Evolutionary conservation across 1,140 invertebrate genomes (phyloP).

Genomic region (Contarinia nasturtii): DNA sequence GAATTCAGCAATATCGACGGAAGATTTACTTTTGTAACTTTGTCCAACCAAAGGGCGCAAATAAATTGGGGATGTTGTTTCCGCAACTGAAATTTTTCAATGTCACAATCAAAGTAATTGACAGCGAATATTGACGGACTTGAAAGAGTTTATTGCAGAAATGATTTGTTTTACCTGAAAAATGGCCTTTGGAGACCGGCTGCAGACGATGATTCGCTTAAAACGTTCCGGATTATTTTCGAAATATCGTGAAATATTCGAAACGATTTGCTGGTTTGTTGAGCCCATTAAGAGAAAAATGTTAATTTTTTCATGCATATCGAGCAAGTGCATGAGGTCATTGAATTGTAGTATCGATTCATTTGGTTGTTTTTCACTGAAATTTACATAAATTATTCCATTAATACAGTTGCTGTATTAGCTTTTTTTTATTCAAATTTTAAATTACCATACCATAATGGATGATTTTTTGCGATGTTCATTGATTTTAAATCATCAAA

Average conservation of each 20-base stretch:
- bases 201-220: constrained; percentile 16
- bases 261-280: constrained; percentile 15
- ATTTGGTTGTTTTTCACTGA: constrained; percentile 15
- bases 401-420: neutral
- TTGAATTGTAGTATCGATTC: constrained; percentile 15
- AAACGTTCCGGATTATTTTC: constrained; percentile 12
- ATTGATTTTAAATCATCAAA: constrained; percentile 14
- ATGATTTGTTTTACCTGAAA: constrained; percentile 19
- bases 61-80: constrained; percentile 19
- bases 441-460: constrained; percentile 14
- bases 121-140: neutral
- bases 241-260: constrained; percentile 15
- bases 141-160: neutral
- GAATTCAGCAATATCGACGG: constrained; percentile 17
- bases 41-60: constrained; percentile 22
- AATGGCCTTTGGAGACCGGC: constrained; percentile 17
- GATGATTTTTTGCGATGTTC: constrained; percentile 19
- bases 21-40: constrained; percentile 8
- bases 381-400: neutral
- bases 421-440: neutral
- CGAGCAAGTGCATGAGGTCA: constrained; percentile 14
- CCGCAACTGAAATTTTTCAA: constrained; percentile 12
- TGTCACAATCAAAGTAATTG: neutral
- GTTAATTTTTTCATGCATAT: constrained; percentile 10
- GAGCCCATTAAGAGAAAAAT: constrained; percentile 17